Percentiles rank a stretch among this genome's conserved stretches.
These are phyloP conservation scores for Botia almorhae DNA, from an alignment of 2,797 vertebrate species.

Conservation along the genomic window DNA sequence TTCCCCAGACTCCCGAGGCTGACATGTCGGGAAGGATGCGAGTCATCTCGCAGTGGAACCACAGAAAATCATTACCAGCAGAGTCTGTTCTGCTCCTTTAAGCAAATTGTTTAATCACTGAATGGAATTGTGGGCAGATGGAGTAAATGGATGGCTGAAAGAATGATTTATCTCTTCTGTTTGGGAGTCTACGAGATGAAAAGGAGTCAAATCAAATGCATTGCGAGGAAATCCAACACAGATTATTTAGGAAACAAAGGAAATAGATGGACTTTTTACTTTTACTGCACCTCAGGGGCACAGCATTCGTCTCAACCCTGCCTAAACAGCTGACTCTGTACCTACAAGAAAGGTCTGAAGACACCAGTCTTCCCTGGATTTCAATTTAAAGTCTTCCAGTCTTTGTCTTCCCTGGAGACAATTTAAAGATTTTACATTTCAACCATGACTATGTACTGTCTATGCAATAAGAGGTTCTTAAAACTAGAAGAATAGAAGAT, in stretches of 20 bases:
- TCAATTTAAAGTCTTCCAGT: too few species aligned
- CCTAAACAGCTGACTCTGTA: background rate
- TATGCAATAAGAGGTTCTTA: background rate
- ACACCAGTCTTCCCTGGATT: background rate
- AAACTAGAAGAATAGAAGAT: constrained; percentile 17
- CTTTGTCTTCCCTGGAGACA: too few species aligned
- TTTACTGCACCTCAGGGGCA: background rate
- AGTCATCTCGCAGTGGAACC: constrained; percentile 23
- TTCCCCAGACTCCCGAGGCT: background rate
- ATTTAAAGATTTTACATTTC: too few species aligned
- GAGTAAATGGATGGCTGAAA: constrained; percentile 52
- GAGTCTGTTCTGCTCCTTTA: constrained; percentile 57
- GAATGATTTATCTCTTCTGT: constrained; percentile 50
- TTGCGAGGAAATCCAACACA: constrained; percentile 21
- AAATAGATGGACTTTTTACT: background rate
- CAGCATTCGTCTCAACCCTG: background rate
- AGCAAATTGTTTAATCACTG: constrained; percentile 60
- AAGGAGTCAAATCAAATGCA: constrained; percentile 20
- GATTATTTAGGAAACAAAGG: constrained; percentile 10
- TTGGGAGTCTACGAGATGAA: constrained; percentile 23
- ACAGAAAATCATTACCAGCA: constrained; percentile 55
- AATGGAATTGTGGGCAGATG: constrained; percentile 53
- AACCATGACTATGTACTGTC: too few species aligned
- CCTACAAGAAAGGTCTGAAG: background rate
- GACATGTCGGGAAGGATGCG: background rate